Percentiles rank a stretch among this genome's conserved stretches.
Conservation (phyloP, 2,113 vertebrate genomes). For the Eudyptes chrysolophus region DNA sequence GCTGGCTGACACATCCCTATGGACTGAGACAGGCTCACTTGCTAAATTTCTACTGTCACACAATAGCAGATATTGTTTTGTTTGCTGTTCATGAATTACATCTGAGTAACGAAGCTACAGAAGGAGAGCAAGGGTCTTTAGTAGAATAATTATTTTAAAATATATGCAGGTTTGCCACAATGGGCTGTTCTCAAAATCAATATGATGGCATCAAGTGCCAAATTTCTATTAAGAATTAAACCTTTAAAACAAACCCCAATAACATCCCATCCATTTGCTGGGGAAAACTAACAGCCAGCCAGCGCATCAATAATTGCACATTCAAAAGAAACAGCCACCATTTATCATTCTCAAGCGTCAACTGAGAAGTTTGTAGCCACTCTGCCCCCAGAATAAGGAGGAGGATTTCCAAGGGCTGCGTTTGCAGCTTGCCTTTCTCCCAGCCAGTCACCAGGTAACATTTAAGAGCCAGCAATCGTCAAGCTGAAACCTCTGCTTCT, state of each 20-base stretch:
- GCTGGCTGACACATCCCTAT: not conserved
- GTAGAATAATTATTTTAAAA: not conserved
- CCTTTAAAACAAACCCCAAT: not conserved
- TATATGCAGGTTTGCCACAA: not conserved
- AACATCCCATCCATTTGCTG: not conserved
- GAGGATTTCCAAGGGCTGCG: not conserved
- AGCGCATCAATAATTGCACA: rapidly evolving
- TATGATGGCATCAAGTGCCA: not conserved
- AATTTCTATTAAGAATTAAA: not conserved
- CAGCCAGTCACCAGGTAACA: not conserved
- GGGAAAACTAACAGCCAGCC: not conserved
- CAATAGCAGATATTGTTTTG: not conserved
- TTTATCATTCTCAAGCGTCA: not conserved
- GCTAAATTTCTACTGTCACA: not conserved
- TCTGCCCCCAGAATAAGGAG: not conserved
- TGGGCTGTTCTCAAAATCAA: not conserved
- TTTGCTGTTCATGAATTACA: not conserved
- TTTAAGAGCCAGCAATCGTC: not conserved
- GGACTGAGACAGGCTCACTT: not conserved
- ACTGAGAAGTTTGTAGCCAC: not conserved
- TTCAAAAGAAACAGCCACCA: not conserved
- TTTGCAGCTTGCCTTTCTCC: not conserved
- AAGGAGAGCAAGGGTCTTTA: not conserved
- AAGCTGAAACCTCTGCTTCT: not conserved
- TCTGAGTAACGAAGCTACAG: not conserved